Conservation (phyloP, 1,140 invertebrate genomes). For the Leguminivora glycinivorella region DNA sequence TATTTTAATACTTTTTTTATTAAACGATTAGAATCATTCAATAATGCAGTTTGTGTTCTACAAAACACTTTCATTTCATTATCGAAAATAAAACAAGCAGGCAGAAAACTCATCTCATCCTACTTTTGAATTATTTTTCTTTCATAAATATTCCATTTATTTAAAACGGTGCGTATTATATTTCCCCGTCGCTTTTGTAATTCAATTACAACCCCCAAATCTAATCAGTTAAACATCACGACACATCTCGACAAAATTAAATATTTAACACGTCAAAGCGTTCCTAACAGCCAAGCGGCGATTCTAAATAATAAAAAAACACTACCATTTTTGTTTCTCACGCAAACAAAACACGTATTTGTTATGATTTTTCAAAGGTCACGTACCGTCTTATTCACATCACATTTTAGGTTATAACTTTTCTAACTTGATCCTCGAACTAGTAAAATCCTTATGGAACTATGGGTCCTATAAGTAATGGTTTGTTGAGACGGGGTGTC, state of each 20-base stretch:
- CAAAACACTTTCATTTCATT: too few species aligned
- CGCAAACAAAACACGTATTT: slow-evolving; percentile 34
- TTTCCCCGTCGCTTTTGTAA: background rate
- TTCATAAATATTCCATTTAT: background rate
- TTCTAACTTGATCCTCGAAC: background rate
- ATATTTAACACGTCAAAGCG: slow-evolving; percentile 20
- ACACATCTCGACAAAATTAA: background rate
- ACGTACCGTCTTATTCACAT: slow-evolving; percentile 14
- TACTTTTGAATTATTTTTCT: background rate
- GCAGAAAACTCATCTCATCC: too few species aligned
- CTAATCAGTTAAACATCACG: background rate
- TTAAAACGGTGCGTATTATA: background rate
- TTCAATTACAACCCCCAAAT: background rate
- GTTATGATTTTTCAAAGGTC: slow-evolving; percentile 36
- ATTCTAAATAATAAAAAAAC: slow-evolving; percentile 28
- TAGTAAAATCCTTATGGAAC: background rate
- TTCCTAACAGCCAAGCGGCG: slow-evolving; percentile 2
- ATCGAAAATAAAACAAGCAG: too few species aligned
- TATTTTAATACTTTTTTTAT: too few species aligned
- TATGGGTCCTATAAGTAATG: background rate
- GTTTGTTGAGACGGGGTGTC: background rate
- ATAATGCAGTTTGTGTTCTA: too few species aligned
- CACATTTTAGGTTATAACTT: background rate
- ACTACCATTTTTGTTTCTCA: background rate
- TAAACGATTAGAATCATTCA: too few species aligned